Evolutionary conservation across 2,797 vertebrate genomes (phyloP).

Genomic region (Tadarida brasiliensis): DNA sequence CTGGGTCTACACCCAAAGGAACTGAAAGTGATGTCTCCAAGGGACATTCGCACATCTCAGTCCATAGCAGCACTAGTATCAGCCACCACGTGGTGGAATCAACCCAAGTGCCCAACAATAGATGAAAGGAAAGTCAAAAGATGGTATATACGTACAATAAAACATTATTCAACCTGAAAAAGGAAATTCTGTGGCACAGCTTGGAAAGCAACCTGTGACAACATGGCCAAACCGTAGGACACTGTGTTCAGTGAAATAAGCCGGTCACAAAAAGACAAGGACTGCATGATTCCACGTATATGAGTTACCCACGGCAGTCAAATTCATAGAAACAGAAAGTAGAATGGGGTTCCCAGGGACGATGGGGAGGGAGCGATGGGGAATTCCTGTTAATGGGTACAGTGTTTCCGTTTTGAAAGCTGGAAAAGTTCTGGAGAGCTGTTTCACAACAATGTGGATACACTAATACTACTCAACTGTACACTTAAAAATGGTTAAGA

Average conservation of each 20-base stretch:
- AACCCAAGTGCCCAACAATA: not conserved
- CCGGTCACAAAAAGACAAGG: too few relatives aligned
- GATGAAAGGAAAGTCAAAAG: not conserved
- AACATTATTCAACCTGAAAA: too few relatives aligned
- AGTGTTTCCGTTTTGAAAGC: not conserved
- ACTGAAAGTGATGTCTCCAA: not conserved
- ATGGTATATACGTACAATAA: fast-evolving
- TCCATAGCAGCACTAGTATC: not conserved
- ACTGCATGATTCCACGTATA: too few relatives aligned
- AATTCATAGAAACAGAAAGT: too few relatives aligned
- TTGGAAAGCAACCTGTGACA: too few relatives aligned
- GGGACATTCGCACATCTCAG: not conserved
- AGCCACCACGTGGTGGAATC: not conserved
- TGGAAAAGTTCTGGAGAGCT: not conserved
- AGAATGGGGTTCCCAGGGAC: too few relatives aligned
- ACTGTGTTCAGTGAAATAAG: too few relatives aligned
- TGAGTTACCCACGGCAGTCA: too few relatives aligned
- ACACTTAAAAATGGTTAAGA: not conserved
- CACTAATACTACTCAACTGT: not conserved
- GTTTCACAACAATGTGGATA: not conserved
- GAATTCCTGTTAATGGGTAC: not conserved
- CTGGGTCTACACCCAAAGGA: too few relatives aligned
- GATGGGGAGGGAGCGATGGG: not conserved
- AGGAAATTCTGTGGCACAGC: too few relatives aligned
- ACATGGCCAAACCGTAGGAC: too few relatives aligned